Base-by-base conservation (phyloP, 2,888 invertebrate species). In the Alitta virens region DNA sequence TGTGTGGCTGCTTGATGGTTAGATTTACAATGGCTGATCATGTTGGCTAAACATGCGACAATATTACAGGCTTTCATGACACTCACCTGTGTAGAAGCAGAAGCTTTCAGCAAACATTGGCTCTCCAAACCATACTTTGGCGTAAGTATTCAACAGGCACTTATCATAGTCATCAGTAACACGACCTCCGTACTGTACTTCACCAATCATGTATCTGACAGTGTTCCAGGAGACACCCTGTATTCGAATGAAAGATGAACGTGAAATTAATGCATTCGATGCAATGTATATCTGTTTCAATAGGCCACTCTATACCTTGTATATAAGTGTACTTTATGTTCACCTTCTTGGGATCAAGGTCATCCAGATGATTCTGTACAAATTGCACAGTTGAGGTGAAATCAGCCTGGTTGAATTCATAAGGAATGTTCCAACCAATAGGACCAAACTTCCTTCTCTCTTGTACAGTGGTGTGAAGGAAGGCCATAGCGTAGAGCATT, bases 111-210 rank as follows among this genome's bases (percentile, higher is more conserved):
- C 85, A 52, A 97, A 85, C 59, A 97, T 85, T 14, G 90, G 88
- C 75, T 96, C 96, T 77, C 92, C 93, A 83, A 97, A 96, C 96
- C 96, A 97, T 38, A 84, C 83, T 25, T 92, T 90, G 0, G 94
- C 93, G 77, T 96, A 97, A 0, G 96, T 95, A 25, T 91, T 93
- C 46, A 97, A 83, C 24, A 97, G 85, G 38, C 95, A 87, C 82
- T 96, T 96, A 83, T 97, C 97, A 78, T 94, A 97, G 80, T 97
- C 96, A 77, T 97, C 97, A 0, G 97, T 97, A 0, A 97, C 96
- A 71, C 96, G 85, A 2, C 96, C 96, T 16, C 93, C 93, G 70
- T 88, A 88, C 76, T 88, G 87, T 9, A 88, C 86, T 84, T 97
- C 96, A 38, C 96, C 95, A 40, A 96, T 88, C 96, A 97, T 97